Base-by-base conservation (phyloP, 2,888 invertebrate species). In the Barypeithes pellucidus region DNA sequence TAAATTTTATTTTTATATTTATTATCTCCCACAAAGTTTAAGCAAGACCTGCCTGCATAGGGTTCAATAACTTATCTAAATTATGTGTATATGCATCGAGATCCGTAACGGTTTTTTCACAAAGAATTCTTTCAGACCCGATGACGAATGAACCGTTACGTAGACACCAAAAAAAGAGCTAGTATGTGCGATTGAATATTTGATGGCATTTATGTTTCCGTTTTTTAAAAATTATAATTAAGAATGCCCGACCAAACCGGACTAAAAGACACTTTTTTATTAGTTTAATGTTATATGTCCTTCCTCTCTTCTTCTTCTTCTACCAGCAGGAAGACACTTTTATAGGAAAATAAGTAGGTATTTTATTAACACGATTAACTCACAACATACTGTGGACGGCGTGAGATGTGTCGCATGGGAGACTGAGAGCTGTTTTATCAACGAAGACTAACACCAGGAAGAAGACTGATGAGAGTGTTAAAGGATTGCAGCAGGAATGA, bases 71-170 rank as follows among this genome's bases (percentile, higher is more conserved):
- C 66, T 54, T 20, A 39, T 36, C 45, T 22, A 47, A 47, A 50
- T 50, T 65, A 66, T 66, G 22, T 54, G 65, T 65, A 43, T 63
- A 43, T 63, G 47, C 47, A 33, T 29, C 52, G 36, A 16, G 36
- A 52, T 14, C 2, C 24, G 12, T 66, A 66, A 66, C 66, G 66
- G 66, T 54, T 66, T 57, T 33, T 66, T 22, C 43, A 66, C 54
- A 66, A 66, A 66, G 66, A 36, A 50, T 50, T 54, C 33, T 66
- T 54, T 52, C 12, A 52, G 54, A 18, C 54, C 7, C 24, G 39
- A 50, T 54, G 14, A 36, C 39, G 66, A 50, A 16, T 16, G 33
- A 9, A 57, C 14, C 16, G 16, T 16, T 57, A 33, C 16, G 11
- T 11, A 16, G 1, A 52, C 24, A 52, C 24, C n/a, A n/a, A 52